phyloP scores from a whole-genome alignment of 2,113 vertebrate genomes.

The Colistium nudipinnis region DNA sequence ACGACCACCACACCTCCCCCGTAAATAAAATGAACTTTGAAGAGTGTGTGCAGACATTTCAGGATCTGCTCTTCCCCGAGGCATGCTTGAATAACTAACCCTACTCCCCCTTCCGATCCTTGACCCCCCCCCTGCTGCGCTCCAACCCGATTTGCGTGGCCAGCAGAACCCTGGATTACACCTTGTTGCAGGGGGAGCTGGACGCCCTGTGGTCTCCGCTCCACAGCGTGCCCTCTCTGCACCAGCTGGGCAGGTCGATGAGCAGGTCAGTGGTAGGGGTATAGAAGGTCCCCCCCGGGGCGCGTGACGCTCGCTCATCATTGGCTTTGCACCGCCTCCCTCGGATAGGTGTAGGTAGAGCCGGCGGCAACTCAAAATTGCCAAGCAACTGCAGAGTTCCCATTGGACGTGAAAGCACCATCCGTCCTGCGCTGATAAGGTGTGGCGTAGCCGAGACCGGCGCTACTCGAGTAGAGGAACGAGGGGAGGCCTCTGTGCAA shows the following conservation, averaged over 20 bases:
- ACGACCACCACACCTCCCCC: not conserved
- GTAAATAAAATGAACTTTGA: too few relatives aligned
- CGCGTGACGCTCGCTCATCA: conserved; percentile 30
- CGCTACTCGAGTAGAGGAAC: conserved; percentile 3
- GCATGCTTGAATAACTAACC: conserved; percentile 49
- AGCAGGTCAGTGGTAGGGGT: conserved; percentile 85
- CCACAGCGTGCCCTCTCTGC: conserved; percentile 82
- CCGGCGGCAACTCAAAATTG: conserved; percentile 48
- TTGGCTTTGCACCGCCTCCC: conserved; percentile 47
- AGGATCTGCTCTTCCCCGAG: conserved; percentile 33
- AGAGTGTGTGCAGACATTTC: conserved; percentile 7
- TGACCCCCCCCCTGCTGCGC: conserved; percentile 51
- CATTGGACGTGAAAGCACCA: conserved; percentile 56
- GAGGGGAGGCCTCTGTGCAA: conserved; percentile 13
- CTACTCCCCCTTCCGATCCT: conserved; percentile 48
- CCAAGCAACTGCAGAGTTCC: conserved; percentile 39
- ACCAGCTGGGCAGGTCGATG: conserved; percentile 86
- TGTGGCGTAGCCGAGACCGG: conserved; percentile 30
- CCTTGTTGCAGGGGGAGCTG: conserved; percentile 82
- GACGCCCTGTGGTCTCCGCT: conserved; percentile 85
- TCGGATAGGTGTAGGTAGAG: conserved; percentile 34
- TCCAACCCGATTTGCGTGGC: conserved; percentile 58
- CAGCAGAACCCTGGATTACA: conserved; percentile 83
- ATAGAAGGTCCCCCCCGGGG: too few relatives aligned
- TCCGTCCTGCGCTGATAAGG: conserved; percentile 50